Conservation (phyloP, 2,888 invertebrate genomes). For the Mesorhabditis belari region DNA sequence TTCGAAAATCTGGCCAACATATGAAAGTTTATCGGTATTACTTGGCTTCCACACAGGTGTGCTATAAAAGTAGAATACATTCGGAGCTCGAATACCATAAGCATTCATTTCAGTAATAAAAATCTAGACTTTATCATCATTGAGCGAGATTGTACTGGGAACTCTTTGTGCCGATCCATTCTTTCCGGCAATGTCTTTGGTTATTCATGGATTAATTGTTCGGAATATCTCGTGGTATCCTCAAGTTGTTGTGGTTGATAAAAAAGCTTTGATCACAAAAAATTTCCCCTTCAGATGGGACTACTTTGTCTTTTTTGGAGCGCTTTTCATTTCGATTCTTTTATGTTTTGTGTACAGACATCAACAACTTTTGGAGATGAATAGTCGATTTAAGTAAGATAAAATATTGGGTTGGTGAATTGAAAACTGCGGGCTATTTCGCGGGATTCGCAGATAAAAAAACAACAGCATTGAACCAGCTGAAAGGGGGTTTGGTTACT, state of each 20-base stretch:
- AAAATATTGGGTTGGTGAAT: no score
- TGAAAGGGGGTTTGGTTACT: no score
- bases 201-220: background rate
- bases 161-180: background rate
- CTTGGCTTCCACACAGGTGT: background rate
- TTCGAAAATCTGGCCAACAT: background rate
- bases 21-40: background rate
- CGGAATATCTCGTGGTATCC: no score
- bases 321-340: background rate
- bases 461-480: no score
- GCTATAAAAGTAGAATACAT: background rate
- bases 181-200: background rate
- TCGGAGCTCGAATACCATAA: background rate
- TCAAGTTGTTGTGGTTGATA: no score
- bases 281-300: background rate
- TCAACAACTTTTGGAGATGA: background rate
- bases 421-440: no score
- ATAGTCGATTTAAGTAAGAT: no score
- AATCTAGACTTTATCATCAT: background rate
- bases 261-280: no score
- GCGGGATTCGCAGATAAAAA: no score
- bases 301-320: background rate
- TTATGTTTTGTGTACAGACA: background rate
- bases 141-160: background rate
- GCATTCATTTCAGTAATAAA: no score